Evolutionary conservation across 2,113 vertebrate genomes (phyloP).

Genomic region (Sylvietta virens): DNA sequence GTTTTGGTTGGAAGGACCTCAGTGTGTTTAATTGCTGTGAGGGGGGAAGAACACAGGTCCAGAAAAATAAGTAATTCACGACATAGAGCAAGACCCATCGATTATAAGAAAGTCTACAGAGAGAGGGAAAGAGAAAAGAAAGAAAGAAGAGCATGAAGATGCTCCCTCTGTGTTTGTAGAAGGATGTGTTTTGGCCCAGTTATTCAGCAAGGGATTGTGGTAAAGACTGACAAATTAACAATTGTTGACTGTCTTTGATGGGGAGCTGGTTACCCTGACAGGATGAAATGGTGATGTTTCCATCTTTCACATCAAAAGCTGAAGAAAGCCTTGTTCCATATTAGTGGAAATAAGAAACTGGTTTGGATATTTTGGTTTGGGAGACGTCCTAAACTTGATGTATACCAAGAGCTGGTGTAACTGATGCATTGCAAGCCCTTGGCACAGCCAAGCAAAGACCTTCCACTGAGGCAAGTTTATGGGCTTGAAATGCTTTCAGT

Average conservation of each 20-base stretch:
- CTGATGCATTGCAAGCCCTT: background rate
- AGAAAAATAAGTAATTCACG: background rate
- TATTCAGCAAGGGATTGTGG: background rate
- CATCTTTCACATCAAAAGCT: background rate
- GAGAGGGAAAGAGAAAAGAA: background rate
- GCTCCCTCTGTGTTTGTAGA: background rate
- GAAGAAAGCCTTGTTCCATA: background rate
- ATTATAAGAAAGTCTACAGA: no score
- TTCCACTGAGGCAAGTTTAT: background rate
- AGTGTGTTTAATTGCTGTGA: background rate
- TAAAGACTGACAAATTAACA: background rate
- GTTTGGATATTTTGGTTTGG: background rate
- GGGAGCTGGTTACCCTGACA: background rate
- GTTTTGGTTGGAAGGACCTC: background rate
- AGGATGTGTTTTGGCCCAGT: background rate
- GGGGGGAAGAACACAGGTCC: background rate
- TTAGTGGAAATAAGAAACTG: background rate
- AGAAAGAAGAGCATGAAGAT: background rate
- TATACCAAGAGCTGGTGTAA: background rate
- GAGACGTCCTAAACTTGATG: background rate
- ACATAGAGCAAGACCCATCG: fast-evolving
- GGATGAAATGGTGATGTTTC: fast-evolving
- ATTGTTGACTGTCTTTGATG: fast-evolving
- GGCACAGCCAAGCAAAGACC: background rate
- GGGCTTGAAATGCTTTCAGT: background rate